Conservation (phyloP, 2,888 invertebrate species). For the Selenia dentaria region DNA sequence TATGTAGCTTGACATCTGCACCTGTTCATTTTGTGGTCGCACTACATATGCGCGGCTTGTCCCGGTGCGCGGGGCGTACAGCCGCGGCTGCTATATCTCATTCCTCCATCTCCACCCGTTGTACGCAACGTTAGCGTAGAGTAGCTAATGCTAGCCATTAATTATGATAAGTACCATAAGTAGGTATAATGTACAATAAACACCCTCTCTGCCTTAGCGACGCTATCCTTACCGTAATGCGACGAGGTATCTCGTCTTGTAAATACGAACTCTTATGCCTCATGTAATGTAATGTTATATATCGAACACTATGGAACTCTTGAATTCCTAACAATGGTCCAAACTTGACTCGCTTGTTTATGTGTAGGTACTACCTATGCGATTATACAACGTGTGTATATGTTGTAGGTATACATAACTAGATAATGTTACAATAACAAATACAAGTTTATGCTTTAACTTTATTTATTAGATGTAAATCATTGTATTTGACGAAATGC, state of each 20-base stretch:
- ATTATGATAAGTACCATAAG: conserved; percentile 67
- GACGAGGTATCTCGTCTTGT: conserved; percentile 68
- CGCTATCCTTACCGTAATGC: conserved; percentile 69
- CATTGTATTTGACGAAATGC: conserved; percentile 79
- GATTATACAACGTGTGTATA: conserved; percentile 79
- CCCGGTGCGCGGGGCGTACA: too few species aligned
- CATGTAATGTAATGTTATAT: conserved; percentile 65
- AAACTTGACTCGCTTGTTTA: conserved; percentile 82
- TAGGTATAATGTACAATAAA: conserved; percentile 78
- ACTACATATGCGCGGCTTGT: too few species aligned
- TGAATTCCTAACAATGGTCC: conserved; percentile 83
- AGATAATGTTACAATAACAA: conserved; percentile 60
- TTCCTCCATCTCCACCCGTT: conserved; percentile 49
- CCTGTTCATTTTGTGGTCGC: too few species aligned
- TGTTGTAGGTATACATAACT: conserved; percentile 79
- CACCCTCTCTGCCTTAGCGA: conserved; percentile 82
- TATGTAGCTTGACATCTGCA: too few species aligned
- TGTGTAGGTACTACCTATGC: conserved; percentile 83
- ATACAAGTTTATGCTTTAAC: conserved; percentile 78
- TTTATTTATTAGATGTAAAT: conserved; percentile 76
- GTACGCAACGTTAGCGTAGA: conserved; percentile 57
- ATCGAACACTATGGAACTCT: conserved; percentile 79
- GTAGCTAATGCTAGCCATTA: conserved; percentile 59
- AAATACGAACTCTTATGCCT: conserved; percentile 76
- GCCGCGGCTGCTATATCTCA: too few species aligned